Percentiles rank a stretch among this genome's conserved stretches.
These are phyloP conservation scores for Loriculus beryllinus DNA, from an alignment of 2,797 vertebrate species.

Conservation along the genomic window DNA sequence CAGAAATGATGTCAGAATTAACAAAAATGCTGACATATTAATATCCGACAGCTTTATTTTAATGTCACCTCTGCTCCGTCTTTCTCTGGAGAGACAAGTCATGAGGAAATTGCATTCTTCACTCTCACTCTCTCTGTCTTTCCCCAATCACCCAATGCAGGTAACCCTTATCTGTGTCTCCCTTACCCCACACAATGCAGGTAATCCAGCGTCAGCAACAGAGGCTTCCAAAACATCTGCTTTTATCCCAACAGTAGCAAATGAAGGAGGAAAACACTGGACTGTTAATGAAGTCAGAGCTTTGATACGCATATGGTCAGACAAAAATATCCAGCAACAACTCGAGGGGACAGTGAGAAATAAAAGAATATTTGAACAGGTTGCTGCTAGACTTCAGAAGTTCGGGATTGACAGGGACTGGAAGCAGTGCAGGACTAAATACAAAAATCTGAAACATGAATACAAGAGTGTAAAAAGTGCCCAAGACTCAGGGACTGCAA, in stretches of 20 bases:
- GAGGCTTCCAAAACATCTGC: constrained; percentile 51
- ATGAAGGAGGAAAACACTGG: constrained; percentile 90
- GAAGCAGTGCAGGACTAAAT: constrained; percentile 92
- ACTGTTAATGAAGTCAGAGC: constrained; percentile 88
- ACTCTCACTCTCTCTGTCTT: constrained; percentile 13
- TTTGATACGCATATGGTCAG: constrained; percentile 85
- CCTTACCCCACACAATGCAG: constrained; percentile 41
- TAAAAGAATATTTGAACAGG: constrained; percentile 92
- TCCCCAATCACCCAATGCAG: neutral
- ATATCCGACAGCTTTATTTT: neutral
- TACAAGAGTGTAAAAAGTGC: constrained; percentile 85
- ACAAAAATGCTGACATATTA: neutral
- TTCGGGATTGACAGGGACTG: constrained; percentile 88
- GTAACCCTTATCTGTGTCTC: constrained; percentile 54
- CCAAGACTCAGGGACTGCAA: constrained; percentile 74
- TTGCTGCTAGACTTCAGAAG: constrained; percentile 84
- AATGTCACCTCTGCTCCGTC: neutral
- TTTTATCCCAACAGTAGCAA: constrained; percentile 74
- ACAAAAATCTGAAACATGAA: constrained; percentile 92
- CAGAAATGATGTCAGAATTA: neutral
- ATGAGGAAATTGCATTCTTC: neutral
- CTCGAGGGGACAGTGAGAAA: constrained; percentile 87
- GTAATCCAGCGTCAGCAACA: constrained; percentile 26
- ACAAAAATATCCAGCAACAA: constrained; percentile 81
- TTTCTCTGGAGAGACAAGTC: neutral